Evolutionary conservation across 2,888 invertebrate species (phyloP).

Genomic region (Rhaphigaster nebulosa): DNA sequence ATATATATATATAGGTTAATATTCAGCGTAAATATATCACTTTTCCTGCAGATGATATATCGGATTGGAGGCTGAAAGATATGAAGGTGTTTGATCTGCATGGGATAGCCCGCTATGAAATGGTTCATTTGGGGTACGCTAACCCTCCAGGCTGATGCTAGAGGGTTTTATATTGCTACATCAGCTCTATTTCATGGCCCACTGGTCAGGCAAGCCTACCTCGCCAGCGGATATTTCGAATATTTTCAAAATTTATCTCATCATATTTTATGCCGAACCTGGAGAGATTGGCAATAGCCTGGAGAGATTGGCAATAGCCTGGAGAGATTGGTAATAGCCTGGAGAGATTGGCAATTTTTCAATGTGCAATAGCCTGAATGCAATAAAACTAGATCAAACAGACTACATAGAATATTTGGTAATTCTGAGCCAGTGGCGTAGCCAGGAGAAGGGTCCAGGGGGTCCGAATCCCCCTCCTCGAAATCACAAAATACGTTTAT

Average conservation of each 20-base stretch:
- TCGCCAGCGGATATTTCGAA: neutral
- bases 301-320: neutral
- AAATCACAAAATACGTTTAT: too few species aligned
- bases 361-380: too few species aligned
- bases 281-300: neutral
- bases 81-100: slow-evolving; percentile 8
- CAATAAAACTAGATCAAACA: too few species aligned
- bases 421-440: too few species aligned
- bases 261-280: neutral
- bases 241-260: neutral
- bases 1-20: neutral
- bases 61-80: neutral
- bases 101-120: neutral
- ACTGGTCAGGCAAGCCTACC: neutral
- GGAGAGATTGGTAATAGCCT: neutral
- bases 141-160: neutral
- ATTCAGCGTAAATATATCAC: neutral
- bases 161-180: slow-evolving; percentile 13
- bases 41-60: neutral
- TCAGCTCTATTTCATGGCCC: slow-evolving; percentile 26
- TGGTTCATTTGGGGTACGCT: neutral
- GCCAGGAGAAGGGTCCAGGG: too few species aligned
- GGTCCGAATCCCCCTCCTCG: too few species aligned
- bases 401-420: too few species aligned
- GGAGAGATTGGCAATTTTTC: neutral